A percentile compares a stretch with the other conserved stretches of the same genome.
Evolutionary conservation across 2,888 invertebrate genomes (phyloP).

Genomic region (Orthosia gracilis): DNA sequence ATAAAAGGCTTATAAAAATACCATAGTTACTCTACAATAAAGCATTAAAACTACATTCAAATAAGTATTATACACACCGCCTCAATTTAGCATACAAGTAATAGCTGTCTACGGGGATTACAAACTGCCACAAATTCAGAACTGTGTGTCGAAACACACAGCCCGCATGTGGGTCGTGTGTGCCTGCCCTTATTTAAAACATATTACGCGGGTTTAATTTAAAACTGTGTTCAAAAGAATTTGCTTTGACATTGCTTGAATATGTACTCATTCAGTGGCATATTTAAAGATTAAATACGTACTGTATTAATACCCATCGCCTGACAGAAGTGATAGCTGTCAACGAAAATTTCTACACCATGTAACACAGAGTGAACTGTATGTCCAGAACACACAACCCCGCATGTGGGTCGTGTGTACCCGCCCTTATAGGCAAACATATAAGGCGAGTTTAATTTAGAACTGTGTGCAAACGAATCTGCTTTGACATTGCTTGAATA

Average conservation of each 20-base stretch:
- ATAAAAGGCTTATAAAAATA: neutral
- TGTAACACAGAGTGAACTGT: neutral
- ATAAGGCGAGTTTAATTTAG: conserved; percentile 17
- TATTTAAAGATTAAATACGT: too few species aligned
- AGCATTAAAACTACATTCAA: neutral
- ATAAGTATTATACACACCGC: neutral
- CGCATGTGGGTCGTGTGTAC: conserved; percentile 15
- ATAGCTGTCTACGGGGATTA: conserved; percentile 4
- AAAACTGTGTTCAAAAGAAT: conserved; percentile 10
- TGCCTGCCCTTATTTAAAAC: conserved; percentile 21
- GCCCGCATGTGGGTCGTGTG: conserved; percentile 6
- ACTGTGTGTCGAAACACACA: conserved; percentile 4
- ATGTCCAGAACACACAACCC: conserved; percentile 4
- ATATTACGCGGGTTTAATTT: conserved; percentile 19
- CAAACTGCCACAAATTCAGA: neutral
- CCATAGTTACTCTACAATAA: neutral
- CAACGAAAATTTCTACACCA: neutral
- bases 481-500: neutral
- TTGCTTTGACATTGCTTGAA: neutral
- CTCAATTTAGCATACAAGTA: neutral
- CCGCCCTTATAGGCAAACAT: conserved; percentile 24
- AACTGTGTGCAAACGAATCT: neutral
- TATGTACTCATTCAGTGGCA: neutral
- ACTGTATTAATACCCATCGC: too few species aligned
- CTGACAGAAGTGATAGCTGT: neutral